phyloP scores from a whole-genome alignment of 2,888 invertebrate species.

The Dryocosmus kuriphilus region DNA sequence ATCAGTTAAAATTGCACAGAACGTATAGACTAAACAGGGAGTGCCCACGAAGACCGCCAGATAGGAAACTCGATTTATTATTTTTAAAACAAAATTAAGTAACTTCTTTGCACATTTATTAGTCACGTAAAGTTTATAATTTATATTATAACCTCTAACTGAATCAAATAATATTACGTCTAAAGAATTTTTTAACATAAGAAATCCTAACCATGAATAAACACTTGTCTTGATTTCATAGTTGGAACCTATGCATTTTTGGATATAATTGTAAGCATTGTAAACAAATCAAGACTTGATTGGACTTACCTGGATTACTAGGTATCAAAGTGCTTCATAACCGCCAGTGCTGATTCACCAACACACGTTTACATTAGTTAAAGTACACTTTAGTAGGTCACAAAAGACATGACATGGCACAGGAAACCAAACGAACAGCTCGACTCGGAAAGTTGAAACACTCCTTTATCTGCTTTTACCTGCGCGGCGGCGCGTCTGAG shows the following conservation, averaged over 20 bases:
- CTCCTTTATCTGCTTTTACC: slow-evolving; percentile 19
- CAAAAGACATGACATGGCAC: slow-evolving; percentile 23
- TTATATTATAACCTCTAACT: neutral
- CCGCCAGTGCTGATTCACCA: neutral
- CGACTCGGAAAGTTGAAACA: slow-evolving; percentile 4
- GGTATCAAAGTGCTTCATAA: slow-evolving; percentile 1
- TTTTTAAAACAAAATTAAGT: neutral
- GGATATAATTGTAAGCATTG: neutral
- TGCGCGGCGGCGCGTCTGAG: slow-evolving; percentile 6
- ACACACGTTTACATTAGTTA: neutral
- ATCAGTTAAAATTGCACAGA: neutral
- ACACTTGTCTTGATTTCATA: no score
- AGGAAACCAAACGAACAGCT: slow-evolving; percentile 18
- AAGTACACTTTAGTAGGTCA: slow-evolving; percentile 22
- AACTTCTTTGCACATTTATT: neutral
- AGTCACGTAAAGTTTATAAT: neutral
- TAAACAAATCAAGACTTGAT: neutral
- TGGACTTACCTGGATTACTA: slow-evolving; percentile 12
- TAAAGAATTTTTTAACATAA: no score
- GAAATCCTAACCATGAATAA: no score
- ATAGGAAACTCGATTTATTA: neutral
- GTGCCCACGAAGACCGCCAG: neutral
- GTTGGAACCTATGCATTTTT: neutral
- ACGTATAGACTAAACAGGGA: slow-evolving; percentile 15
- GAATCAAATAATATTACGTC: neutral